phyloP scores from a whole-genome alignment of 2,113 vertebrate genomes.

The Microtus pennsylvanicus region DNA sequence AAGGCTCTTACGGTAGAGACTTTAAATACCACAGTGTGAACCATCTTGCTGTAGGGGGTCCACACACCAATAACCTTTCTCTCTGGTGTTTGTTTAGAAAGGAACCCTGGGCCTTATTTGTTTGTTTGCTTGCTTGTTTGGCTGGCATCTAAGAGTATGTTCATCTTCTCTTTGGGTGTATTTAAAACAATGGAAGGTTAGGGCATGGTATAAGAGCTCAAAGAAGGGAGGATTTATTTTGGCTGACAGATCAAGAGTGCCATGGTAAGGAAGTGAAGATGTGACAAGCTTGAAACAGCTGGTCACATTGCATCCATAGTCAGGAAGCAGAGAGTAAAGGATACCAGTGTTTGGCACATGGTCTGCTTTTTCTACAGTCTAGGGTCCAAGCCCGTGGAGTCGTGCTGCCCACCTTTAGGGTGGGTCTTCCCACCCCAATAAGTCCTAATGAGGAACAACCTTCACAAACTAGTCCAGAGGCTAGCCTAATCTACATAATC shows the following conservation, averaged over 20 bases:
- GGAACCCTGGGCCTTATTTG: not conserved
- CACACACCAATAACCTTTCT: not conserved
- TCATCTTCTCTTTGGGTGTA: not conserved
- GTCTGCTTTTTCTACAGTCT: not conserved
- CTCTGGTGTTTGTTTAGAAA: not conserved
- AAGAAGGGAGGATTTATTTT: not conserved
- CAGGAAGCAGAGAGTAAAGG: not conserved
- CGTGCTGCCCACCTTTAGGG: not conserved
- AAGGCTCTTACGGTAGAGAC: not conserved
- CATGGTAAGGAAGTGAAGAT: not conserved
- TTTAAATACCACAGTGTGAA: not conserved
- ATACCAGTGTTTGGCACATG: not conserved
- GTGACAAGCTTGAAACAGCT: not conserved
- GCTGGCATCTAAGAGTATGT: not conserved
- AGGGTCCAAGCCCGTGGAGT: not conserved
- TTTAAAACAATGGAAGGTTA: not conserved
- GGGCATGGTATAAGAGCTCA: not conserved
- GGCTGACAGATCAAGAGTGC: not conserved
- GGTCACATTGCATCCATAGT: not conserved
- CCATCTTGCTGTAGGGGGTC: not conserved
- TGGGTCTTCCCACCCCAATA: not conserved
- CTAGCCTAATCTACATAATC: not conserved
- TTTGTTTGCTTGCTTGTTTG: not conserved
- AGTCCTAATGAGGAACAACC: not conserved
- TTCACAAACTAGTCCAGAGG: not conserved